Evolutionary conservation across 2,113 vertebrate species (phyloP), one percentile per base, ranked within the genome.

Genomic region (Pedionomus torquatus): DNA sequence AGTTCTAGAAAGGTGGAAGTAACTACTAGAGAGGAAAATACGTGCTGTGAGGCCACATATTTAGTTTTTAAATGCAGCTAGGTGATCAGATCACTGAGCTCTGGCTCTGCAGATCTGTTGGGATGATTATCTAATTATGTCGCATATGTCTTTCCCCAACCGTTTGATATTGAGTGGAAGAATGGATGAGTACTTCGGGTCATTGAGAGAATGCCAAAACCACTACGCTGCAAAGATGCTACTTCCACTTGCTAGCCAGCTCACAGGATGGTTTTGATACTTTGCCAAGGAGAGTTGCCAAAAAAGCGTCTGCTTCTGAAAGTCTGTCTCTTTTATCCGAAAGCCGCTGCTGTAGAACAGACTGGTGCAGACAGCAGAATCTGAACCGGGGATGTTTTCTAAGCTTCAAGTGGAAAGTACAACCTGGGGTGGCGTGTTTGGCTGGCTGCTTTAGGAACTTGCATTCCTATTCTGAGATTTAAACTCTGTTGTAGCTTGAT

Each of bases 161-260:
- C 84, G 61, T 92, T 90, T 80, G 70, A 61, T 86, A 65, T 2
- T 44, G 49, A 90, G 44, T 83, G 71, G 58, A 77, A 92, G 91
- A 90, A 92, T 75, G 61, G 72, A 31, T 86, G 89, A 92, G 84
- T 88, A 88, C 90, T 90, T 86, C 11, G 35, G 80, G 86, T 87
- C 83, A 81, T 78, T 95, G 95, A 91, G 64, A 87, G 72, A 89
- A 72, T 89, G 91, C 80, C 91, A 93, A 66, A 94, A 69, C 79
- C 89, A 30, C 88, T 88, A 83, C 95, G 63, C 88, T 95, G 92
- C 90, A 46, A 94, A 91, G 91, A 89, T 95, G 77, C 52, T 89
- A 9, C 72, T 96, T 92, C 58, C 43, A 58, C 51, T 91, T 93
- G 83, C 91, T 87, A 85, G 91, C 89, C 87, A 71, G 8, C 28